Conservation (phyloP, 2,113 vertebrate species). For the Etheostoma spectabile region DNA sequence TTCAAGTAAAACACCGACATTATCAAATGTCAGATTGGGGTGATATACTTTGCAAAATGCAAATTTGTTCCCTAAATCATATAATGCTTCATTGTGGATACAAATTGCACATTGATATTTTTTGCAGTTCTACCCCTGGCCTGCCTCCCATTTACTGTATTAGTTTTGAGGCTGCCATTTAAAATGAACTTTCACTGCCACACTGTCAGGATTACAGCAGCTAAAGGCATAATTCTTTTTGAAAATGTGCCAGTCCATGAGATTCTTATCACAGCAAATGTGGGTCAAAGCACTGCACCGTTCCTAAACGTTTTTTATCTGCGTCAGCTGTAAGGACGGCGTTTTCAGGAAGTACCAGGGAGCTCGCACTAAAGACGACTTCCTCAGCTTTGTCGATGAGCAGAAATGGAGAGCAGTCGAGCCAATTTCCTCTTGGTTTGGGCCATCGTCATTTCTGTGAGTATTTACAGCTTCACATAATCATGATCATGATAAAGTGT, state of each 20-base stretch:
- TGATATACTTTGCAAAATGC: background rate
- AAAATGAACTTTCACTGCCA: background rate
- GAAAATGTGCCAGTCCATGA: background rate
- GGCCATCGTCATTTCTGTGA: slow-evolving; percentile 94
- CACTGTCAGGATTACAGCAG: background rate
- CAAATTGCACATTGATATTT: background rate
- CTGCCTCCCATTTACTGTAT: background rate
- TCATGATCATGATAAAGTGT: background rate
- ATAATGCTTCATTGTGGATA: background rate
- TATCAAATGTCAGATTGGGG: no score
- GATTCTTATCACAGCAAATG: background rate
- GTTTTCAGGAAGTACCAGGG: slow-evolving; percentile 95
- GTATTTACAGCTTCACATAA: slow-evolving; percentile 57
- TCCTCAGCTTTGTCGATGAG: slow-evolving; percentile 93
- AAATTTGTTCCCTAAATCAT: background rate
- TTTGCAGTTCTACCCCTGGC: background rate
- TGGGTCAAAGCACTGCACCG: background rate
- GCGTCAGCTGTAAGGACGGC: slow-evolving; percentile 93
- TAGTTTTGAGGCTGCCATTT: background rate
- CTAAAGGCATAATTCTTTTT: background rate
- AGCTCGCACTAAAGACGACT: slow-evolving; percentile 91
- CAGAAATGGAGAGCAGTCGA: slow-evolving; percentile 93
- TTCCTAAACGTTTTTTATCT: slow-evolving; percentile 1
- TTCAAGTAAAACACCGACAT: background rate
- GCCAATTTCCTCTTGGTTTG: slow-evolving; percentile 94